These are phyloP conservation scores for Notolepis coatsorum DNA, from an alignment of 2,797 vertebrate genomes.

Conservation along the genomic window DNA sequence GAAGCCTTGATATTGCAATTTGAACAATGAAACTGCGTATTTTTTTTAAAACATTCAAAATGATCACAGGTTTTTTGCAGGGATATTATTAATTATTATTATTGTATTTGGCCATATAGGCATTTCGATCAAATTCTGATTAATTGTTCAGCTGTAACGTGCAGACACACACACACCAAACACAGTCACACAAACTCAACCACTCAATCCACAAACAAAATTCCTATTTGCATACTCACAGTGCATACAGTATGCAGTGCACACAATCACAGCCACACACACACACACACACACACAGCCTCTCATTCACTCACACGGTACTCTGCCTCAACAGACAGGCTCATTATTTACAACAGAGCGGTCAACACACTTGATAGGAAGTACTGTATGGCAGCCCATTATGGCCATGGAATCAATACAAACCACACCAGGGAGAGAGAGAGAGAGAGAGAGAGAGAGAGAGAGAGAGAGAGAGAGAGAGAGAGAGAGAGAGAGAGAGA, in stretches of 20 bases:
- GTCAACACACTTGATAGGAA: slow-evolving; percentile 47
- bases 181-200: neutral
- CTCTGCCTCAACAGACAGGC: slow-evolving; percentile 34
- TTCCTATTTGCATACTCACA: neutral
- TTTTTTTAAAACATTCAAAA: no score
- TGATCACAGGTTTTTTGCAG: no score
- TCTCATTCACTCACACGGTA: slow-evolving; percentile 19
- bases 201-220: neutral
- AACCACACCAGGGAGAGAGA: slow-evolving; percentile 59
- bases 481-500: slow-evolving; percentile 18
- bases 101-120: no score
- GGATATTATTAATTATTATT: no score
- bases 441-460: slow-evolving; percentile 56
- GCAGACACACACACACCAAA: slow-evolving; percentile 15
- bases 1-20: no score
- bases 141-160: no score
- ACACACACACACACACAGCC: neutral
- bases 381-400: slow-evolving; percentile 44
- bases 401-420: slow-evolving; percentile 63
- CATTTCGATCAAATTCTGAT: no score
- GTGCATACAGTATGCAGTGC: neutral
- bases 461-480: slow-evolving; percentile 19
- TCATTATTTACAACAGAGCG: slow-evolving; percentile 53
- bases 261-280: slow-evolving; percentile 12
- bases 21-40: no score